Evolutionary conservation across 2,797 vertebrate genomes (phyloP).

Genomic region (Sebastes wilsoni): DNA sequence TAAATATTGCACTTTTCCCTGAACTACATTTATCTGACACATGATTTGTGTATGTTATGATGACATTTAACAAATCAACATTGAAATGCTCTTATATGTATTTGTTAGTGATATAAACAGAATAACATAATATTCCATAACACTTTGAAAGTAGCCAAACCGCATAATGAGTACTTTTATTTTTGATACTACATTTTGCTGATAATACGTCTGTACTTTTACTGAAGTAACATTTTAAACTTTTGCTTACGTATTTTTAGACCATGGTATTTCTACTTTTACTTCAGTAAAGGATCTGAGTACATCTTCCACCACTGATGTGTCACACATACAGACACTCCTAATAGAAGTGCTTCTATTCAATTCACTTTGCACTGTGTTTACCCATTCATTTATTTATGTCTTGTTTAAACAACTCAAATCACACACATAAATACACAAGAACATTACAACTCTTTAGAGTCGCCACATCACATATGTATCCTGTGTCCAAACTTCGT

Average conservation of each 20-base stretch:
- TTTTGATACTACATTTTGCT: background rate
- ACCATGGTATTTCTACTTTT: background rate
- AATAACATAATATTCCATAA: too few species aligned
- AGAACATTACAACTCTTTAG: background rate
- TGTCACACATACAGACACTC: background rate
- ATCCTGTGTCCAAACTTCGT: background rate
- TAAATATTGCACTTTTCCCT: too few species aligned
- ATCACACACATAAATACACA: too few species aligned
- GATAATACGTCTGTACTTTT: background rate
- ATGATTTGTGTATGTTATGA: too few species aligned
- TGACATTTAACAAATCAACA: too few species aligned
- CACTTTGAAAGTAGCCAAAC: too few species aligned
- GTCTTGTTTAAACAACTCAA: background rate
- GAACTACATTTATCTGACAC: too few species aligned
- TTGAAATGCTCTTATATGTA: too few species aligned
- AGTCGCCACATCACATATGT: background rate
- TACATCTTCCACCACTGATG: background rate
- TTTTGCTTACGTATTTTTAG: background rate
- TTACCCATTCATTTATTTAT: background rate
- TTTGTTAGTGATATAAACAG: too few species aligned
- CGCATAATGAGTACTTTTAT: too few species aligned
- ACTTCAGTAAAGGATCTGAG: background rate
- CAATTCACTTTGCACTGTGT: background rate
- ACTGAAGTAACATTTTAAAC: too few species aligned
- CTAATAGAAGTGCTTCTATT: background rate